Percentiles rank a stretch among this genome's conserved stretches.
Evolutionary conservation across 64 coral and sea anemone genomes (phyloP).

Genomic region (Pocillopora damicornis): DNA sequence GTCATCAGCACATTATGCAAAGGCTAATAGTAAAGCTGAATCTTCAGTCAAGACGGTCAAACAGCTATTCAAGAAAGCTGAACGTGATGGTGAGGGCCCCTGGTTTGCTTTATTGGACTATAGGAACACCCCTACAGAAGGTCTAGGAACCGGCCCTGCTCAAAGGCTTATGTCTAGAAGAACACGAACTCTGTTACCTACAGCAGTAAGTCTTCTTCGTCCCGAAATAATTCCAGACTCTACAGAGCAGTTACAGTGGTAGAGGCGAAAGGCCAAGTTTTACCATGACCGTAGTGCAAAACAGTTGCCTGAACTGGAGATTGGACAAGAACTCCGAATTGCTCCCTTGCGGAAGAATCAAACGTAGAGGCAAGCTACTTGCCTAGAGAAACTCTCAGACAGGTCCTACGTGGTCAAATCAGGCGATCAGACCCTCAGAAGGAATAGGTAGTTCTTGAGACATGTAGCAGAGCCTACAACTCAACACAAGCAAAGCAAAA

Average conservation of each 20-base stretch:
- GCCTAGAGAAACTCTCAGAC: background rate
- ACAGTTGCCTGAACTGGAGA: constrained; percentile 45
- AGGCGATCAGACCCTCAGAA: background rate
- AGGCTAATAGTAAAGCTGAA: background rate
- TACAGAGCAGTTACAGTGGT: background rate
- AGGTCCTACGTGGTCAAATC: constrained; percentile 65
- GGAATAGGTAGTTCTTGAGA: constrained; percentile 50
- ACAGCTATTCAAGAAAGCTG: background rate
- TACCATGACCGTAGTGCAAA: constrained; percentile 5
- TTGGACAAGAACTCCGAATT: background rate
- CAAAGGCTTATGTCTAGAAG: background rate
- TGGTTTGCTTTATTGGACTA: background rate
- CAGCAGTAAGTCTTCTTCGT: too few species aligned
- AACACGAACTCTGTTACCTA: too few species aligned
- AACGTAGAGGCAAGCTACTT: constrained; percentile 43
- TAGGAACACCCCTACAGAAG: background rate
- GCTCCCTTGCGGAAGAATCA: constrained; percentile 20
- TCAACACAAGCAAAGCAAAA: background rate
- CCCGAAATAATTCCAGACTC: too few species aligned
- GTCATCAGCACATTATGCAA: too few species aligned
- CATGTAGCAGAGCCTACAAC: background rate
- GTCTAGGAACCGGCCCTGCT: background rate
- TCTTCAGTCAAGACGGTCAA: background rate
- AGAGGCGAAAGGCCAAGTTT: background rate
- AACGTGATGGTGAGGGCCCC: background rate